phyloP scores from a whole-genome alignment of 2,888 invertebrate species.

The Anoncus sp. region DNA sequence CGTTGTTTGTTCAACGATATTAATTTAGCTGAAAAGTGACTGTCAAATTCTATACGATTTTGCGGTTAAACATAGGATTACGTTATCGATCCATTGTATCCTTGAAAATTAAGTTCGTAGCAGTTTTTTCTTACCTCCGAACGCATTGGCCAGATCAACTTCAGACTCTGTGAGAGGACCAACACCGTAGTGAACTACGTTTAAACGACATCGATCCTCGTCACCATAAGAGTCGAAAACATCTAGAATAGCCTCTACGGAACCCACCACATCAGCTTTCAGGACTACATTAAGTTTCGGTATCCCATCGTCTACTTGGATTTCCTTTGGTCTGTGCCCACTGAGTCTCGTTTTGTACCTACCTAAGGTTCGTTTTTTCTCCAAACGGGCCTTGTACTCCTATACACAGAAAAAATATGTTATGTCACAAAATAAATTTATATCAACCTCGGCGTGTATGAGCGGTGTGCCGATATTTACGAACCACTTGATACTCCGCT shows the following conservation, averaged over 20 bases:
- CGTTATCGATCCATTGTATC: no score
- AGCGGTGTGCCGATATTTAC: not conserved
- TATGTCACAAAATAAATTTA: not conserved
- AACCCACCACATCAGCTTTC: slow-evolving; percentile 97
- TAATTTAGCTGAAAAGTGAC: no score
- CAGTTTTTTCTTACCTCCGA: slow-evolving; percentile 84
- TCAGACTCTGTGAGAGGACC: slow-evolving; percentile 94
- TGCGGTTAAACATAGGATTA: no score
- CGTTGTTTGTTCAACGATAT: no score
- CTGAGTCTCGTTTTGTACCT: slow-evolving; percentile 84
- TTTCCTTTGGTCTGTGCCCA: slow-evolving; percentile 87
- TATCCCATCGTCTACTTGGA: slow-evolving; percentile 83
- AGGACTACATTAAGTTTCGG: slow-evolving; percentile 87
- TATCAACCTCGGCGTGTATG: not conserved
- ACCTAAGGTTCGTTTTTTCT: slow-evolving; percentile 87
- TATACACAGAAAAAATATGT: slow-evolving; percentile 65
- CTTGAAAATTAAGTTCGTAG: not conserved
- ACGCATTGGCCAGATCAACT: slow-evolving; percentile 91
- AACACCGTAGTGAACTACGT: slow-evolving; percentile 95
- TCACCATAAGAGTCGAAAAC: slow-evolving; percentile 94
- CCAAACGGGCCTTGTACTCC: slow-evolving; percentile 87
- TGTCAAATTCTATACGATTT: no score
- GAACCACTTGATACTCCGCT: slow-evolving; percentile 86
- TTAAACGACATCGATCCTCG: slow-evolving; percentile 88
- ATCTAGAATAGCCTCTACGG: slow-evolving; percentile 97